A percentile compares a stretch with the other conserved stretches of the same genome.
phyloP scores from a whole-genome alignment of 2,888 invertebrate species.

The Drosophila seclusa region DNA sequence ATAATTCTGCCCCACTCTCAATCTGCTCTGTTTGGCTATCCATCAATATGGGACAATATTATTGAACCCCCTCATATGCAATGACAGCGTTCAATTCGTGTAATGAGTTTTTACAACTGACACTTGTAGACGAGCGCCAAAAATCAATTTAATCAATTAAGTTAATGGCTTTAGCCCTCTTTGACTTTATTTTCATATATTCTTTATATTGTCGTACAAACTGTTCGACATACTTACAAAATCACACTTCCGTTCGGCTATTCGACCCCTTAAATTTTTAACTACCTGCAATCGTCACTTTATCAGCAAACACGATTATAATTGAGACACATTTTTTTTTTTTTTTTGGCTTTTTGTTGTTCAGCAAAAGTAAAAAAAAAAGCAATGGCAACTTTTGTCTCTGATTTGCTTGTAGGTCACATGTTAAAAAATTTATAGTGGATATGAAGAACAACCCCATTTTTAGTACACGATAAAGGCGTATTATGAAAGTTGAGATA shows the following conservation, averaged over 20 bases:
- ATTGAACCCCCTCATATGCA: slow-evolving; percentile 26
- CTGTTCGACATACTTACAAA: slow-evolving; percentile 8
- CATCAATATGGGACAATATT: slow-evolving; percentile 23
- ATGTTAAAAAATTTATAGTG: slow-evolving; percentile 42
- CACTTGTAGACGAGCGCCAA: slow-evolving; percentile 30
- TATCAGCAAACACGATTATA: slow-evolving; percentile 52
- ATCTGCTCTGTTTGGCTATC: slow-evolving; percentile 22
- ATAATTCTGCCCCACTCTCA: not conserved
- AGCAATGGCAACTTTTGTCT: not conserved
- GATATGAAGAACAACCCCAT: not conserved
- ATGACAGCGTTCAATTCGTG: slow-evolving; percentile 56
- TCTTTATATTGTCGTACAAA: not conserved
- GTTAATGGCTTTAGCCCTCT: slow-evolving; percentile 57
- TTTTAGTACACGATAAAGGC: slow-evolving; percentile 8
- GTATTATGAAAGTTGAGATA: not conserved
- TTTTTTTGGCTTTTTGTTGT: slow-evolving; percentile 32
- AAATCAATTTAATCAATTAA: slow-evolving; percentile 68
- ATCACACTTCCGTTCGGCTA: slow-evolving; percentile 23
- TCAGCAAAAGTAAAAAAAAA: slow-evolving; percentile 29
- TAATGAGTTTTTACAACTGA: slow-evolving; percentile 62
- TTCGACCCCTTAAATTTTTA: slow-evolving; percentile 8
- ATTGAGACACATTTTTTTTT: slow-evolving; percentile 47
- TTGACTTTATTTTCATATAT: not conserved
- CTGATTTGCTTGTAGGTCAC: slow-evolving; percentile 49
- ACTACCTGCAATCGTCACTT: slow-evolving; percentile 30